A percentile compares a stretch with the other conserved stretches of the same genome.
phyloP scores from a whole-genome alignment of 1,140 invertebrate genomes.

The Thaumetopoea pityocampa region DNA sequence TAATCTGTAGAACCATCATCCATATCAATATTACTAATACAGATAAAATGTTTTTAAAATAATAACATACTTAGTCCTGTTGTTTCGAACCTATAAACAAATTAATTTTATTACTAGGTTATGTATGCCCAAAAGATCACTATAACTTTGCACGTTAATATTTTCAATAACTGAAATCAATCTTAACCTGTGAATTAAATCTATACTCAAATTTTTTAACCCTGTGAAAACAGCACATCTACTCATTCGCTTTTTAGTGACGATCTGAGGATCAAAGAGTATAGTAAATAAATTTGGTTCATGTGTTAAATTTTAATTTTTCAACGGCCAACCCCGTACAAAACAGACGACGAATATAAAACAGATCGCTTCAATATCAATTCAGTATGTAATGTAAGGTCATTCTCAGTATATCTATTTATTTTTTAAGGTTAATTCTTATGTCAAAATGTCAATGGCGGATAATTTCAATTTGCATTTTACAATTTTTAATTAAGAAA shows the following conservation, averaged over 20 bases:
- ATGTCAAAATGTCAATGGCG: too few relatives aligned
- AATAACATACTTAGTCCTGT: constrained; percentile 29
- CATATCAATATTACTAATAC: constrained; percentile 56
- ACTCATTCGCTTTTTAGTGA: constrained; percentile 13
- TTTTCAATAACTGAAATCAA: constrained; percentile 13
- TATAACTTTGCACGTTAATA: constrained; percentile 11
- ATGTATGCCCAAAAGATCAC: constrained; percentile 31
- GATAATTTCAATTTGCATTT: too few relatives aligned
- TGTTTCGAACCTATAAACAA: constrained; percentile 16
- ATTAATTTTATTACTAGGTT: constrained; percentile 39
- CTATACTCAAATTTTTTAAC: constrained; percentile 7
- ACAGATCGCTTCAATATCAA: too few relatives aligned
- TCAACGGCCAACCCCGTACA: constrained; percentile 8
- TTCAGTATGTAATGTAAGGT: too few relatives aligned
- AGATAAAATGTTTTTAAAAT: constrained; percentile 37
- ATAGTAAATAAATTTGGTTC: too few relatives aligned
- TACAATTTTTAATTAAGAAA: too few relatives aligned
- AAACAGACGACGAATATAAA: too few relatives aligned
- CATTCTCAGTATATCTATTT: too few relatives aligned
- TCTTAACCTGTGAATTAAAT: constrained; percentile 5
- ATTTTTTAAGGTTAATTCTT: too few relatives aligned
- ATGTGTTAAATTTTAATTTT: constrained; percentile 13
- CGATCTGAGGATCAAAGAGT: too few relatives aligned
- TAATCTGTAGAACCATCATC: constrained; percentile 73
- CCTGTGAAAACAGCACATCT: constrained; percentile 6